Percentiles rank a stretch among this genome's conserved stretches.
Evolutionary conservation across 2,113 vertebrate species (phyloP).

Genomic region (Chunga burmeisteri): DNA sequence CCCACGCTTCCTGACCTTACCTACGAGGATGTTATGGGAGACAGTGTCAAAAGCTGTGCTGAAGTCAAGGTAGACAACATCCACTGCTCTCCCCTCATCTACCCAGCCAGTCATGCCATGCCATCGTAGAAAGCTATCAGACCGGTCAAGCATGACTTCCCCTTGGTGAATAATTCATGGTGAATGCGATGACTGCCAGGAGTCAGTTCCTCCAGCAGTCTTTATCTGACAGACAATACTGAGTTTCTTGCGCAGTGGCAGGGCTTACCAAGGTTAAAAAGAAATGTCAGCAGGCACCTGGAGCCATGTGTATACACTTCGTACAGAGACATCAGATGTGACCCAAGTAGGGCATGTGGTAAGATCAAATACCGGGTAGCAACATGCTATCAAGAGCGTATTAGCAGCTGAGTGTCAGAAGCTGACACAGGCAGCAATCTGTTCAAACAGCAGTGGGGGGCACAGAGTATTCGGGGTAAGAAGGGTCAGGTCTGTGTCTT

Average conservation of each 20-base stretch:
- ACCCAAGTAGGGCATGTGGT: background rate
- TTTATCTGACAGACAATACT: background rate
- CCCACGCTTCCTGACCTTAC: no score
- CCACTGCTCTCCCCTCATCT: no score
- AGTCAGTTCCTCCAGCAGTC: background rate
- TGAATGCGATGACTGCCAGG: background rate
- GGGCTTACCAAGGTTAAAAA: background rate
- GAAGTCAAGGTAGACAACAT: no score
- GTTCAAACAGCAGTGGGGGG: background rate
- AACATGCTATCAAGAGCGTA: background rate
- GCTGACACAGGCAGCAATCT: background rate
- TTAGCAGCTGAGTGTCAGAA: slow-evolving; percentile 12
- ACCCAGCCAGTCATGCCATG: no score
- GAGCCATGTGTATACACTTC: background rate
- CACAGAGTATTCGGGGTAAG: background rate
- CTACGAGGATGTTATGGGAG: no score
- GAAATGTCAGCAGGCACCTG: background rate
- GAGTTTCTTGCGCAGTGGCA: background rate
- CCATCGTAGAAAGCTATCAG: no score
- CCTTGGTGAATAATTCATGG: no score
- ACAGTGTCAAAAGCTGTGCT: no score
- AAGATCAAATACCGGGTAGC: slow-evolving; percentile 2
- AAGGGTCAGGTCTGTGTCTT: background rate
- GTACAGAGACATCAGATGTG: background rate
- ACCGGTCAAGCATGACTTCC: no score